Conservation (phyloP, 2,113 vertebrate genomes). For the Thinocorus orbignyianus region DNA sequence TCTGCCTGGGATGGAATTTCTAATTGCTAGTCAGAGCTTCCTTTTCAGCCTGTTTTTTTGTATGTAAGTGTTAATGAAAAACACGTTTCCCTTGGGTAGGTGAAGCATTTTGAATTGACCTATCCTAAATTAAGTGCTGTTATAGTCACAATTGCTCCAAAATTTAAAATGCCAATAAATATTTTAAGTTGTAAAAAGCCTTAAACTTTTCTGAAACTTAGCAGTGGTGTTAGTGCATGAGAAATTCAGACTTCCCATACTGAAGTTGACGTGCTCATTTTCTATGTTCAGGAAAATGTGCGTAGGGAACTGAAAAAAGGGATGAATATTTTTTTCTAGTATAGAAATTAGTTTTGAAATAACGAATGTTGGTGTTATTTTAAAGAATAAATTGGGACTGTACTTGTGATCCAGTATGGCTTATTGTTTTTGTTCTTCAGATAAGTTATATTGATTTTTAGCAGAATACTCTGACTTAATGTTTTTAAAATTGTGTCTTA, state of each 20-base stretch:
- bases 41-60: constrained; percentile 68
- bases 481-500: background rate
- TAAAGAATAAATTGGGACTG: background rate
- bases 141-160: constrained; percentile 10
- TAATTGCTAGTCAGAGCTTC: constrained; percentile 67
- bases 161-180: background rate
- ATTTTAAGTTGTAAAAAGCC: background rate
- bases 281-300: background rate
- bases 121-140: constrained; percentile 48
- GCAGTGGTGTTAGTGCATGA: constrained; percentile 40
- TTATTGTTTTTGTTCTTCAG: background rate
- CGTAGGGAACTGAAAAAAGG: background rate
- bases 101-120: constrained; percentile 43
- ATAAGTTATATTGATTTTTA: background rate
- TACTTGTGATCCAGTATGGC: background rate
- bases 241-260: background rate
- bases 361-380: background rate
- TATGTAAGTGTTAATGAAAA: constrained; percentile 69
- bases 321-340: background rate
- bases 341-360: background rate
- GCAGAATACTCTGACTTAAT: background rate
- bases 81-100: constrained; percentile 59
- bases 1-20: constrained; percentile 68
- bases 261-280: background rate
- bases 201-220: constrained; percentile 25